Base-by-base conservation (phyloP, 2,113 vertebrate genomes). In the Hemicordylus capensis region DNA sequence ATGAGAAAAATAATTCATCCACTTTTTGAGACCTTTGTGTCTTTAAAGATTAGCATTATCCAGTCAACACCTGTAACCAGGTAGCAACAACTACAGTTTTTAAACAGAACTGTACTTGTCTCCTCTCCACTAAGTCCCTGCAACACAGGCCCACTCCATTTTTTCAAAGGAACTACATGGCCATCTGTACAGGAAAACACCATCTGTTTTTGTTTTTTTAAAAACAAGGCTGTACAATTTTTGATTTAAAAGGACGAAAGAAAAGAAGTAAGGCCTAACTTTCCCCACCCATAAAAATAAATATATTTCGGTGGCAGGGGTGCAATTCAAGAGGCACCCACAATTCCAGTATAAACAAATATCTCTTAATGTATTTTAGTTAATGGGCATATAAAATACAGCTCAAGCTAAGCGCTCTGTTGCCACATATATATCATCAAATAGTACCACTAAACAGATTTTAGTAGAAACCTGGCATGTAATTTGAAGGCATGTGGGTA, bases 361-460 rank as follows among this genome's bases (percentile, higher is more conserved):
- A 92, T 90, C 89, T 94, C 85, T 89, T 66, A 93, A 92, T 78
- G 77, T 95, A 90, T 92, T 94, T 94, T 77, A 79, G 86, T 94
- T 94, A 85, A 86, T 61, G 80, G 83, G 91, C 90, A 58, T 6
- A 14, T 91, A 93, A 94, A 95, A 84, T 86, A 44, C 14, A 91
- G 89, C 88, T 92, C 83, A 86, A 85, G 56, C n/a, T 88, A 87
- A 91, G 67, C 92, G 51, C 85, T 84, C 63, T 84, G 44, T 58
- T 95, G 92, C 86, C 84, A 94, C 89, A 91, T 90, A 94, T 88
- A 88, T 92, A 84, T 84, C 78, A 59, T 90, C 91, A 94, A 94
- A 95, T 87, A 70, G 39, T 66, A 76, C 24, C 93, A 89, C 90
- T 93, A 95, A 94, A 93, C 91, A 90, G 44, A 26, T 92, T 91